phyloP scores from a whole-genome alignment of 1,140 invertebrate genomes.

The Alviniconcha marisindica region DNA sequence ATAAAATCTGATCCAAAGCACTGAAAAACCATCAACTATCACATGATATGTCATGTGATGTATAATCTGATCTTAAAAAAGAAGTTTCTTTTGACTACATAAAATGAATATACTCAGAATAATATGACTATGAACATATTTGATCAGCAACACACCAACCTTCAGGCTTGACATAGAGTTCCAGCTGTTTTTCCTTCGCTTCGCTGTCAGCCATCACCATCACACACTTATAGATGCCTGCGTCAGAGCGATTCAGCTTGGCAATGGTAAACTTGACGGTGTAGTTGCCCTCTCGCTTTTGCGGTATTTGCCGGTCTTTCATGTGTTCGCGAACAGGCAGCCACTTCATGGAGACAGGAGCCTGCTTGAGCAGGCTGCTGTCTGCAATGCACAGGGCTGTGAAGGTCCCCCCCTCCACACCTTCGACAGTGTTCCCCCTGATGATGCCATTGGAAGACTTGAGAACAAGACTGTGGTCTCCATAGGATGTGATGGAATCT shows the following conservation, averaged over 20 bases:
- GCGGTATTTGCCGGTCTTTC: not conserved
- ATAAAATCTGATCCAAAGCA: no score
- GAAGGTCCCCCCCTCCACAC: slow-evolving; percentile 17
- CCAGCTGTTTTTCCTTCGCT: slow-evolving; percentile 13
- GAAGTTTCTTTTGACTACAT: no score
- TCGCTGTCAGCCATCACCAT: slow-evolving; percentile 17
- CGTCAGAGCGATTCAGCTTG: slow-evolving; percentile 34
- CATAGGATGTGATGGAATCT: no score
- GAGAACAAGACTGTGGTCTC: not conserved
- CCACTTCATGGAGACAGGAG: slow-evolving; percentile 15
- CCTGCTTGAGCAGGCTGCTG: not conserved
- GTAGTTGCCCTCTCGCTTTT: not conserved
- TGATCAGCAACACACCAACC: not conserved
- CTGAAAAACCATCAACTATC: no score
- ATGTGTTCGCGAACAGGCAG: not conserved
- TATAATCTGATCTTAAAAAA: no score
- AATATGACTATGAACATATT: no score
- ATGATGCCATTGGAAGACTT: not conserved
- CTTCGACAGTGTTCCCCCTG: not conserved
- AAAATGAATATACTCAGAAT: no score
- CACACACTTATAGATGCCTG: slow-evolving; percentile 38
- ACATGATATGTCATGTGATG: no score
- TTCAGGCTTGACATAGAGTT: slow-evolving; percentile 15
- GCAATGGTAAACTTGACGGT: slow-evolving; percentile 10
- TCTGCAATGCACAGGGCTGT: slow-evolving; percentile 12